A percentile compares a stretch with the other conserved stretches of the same genome.
Evolutionary conservation across 2,797 vertebrate species (phyloP).

Genomic region (Allobates femoralis): DNA sequence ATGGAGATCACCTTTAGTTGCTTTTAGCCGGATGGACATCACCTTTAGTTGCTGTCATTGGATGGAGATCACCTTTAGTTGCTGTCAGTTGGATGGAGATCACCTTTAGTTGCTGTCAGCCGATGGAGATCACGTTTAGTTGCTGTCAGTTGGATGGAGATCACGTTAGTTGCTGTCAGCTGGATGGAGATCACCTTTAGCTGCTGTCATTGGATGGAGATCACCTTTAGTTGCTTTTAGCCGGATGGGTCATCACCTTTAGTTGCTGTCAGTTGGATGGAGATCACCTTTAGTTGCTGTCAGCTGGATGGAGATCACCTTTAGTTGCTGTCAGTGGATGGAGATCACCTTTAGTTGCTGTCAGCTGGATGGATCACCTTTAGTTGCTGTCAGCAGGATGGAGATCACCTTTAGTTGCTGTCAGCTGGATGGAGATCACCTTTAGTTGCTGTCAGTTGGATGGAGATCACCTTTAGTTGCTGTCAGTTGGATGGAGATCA

Average conservation of each 20-base stretch:
- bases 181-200: not conserved
- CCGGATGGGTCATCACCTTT: not conserved
- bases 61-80: not conserved
- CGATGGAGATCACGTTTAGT: too few species aligned
- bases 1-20: not conserved
- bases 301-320: not conserved
- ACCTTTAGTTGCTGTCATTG: constrained; percentile 3
- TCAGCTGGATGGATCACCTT: not conserved
- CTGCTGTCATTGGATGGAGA: not conserved
- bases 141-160: not conserved
- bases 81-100: not conserved
- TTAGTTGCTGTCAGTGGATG: too few species aligned
- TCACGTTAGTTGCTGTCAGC: not conserved
- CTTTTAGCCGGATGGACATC: too few species aligned
- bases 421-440: not conserved
- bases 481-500: not conserved
- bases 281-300: not conserved
- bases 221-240: not conserved
- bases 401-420: not conserved
- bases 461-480: not conserved
- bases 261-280: constrained; percentile 3
- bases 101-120: not conserved
- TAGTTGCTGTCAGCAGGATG: constrained; percentile 1
- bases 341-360: too few species aligned
- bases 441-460: not conserved